Conservation (phyloP, 1,140 invertebrate genomes). For the Psilanteris sp. region DNA sequence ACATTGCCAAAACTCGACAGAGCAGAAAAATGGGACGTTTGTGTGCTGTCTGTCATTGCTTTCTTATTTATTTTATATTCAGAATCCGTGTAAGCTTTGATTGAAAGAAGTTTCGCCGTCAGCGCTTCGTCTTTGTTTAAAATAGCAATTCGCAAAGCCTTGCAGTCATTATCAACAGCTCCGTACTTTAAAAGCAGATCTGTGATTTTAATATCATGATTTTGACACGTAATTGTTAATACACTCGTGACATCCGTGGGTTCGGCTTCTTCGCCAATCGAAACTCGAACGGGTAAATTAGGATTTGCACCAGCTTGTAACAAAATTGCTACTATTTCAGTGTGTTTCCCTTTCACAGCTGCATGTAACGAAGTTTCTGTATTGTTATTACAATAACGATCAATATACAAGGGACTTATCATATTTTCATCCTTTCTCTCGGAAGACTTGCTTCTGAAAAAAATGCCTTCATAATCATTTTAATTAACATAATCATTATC, state of each 20-base stretch:
- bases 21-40: conserved; percentile 80
- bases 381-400: conserved; percentile 87
- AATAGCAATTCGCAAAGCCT: conserved; percentile 87
- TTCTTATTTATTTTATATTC: conserved; percentile 94
- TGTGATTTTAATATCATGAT: conserved; percentile 81
- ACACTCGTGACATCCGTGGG: conserved; percentile 64
- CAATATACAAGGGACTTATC: conserved; percentile 86
- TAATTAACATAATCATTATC: too few species aligned
- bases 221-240: conserved; percentile 79
- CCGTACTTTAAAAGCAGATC: conserved; percentile 91
- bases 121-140: conserved; percentile 86
- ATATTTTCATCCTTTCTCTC: conserved; percentile 81
- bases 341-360: conserved; percentile 88
- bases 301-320: conserved; percentile 87
- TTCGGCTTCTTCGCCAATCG: conserved; percentile 76
- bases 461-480: conserved; percentile 18
- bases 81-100: conserved; percentile 90
- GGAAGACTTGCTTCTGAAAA: conserved; percentile 71
- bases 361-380: conserved; percentile 89
- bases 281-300: conserved; percentile 82
- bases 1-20: conserved; percentile 83
- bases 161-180: conserved; percentile 92
- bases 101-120: conserved; percentile 87
- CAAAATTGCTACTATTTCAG: conserved; percentile 86
- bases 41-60: conserved; percentile 85